Conservation (phyloP, 1,140 invertebrate genomes). For the Trichonephila clavipes region DNA sequence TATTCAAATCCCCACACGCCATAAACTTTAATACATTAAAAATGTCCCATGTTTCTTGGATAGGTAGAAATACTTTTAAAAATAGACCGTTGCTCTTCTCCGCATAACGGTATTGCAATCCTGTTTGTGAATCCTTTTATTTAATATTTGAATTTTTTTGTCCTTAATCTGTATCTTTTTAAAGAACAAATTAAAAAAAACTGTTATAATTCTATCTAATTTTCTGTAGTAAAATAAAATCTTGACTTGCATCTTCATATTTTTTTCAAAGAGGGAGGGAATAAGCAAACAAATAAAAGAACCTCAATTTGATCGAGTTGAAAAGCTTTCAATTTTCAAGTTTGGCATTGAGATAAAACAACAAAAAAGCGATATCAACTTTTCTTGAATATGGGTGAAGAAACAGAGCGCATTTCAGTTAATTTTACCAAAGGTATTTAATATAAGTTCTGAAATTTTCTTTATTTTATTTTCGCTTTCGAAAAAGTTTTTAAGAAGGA, state of each 20-base stretch:
- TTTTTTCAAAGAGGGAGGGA: not conserved
- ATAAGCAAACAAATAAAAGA: not conserved
- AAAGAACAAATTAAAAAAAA: not conserved
- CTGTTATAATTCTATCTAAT: not conserved
- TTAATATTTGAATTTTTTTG: too few species aligned
- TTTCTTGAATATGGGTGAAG: constrained; percentile 68
- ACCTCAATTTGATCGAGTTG: not conserved
- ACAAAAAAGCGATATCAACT: constrained; percentile 16
- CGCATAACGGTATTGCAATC: too few species aligned
- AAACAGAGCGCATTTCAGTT: constrained; percentile 49
- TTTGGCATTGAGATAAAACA: not conserved
- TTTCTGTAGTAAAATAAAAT: not conserved
- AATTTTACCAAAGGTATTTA: constrained; percentile 62
- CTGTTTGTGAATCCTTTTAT: too few species aligned
- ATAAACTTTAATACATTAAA: too few species aligned
- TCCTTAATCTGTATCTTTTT: too few species aligned
- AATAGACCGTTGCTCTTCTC: too few species aligned
- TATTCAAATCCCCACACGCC: too few species aligned
- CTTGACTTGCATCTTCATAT: not conserved
- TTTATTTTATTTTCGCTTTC: too few species aligned
- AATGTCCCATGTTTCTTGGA: too few species aligned
- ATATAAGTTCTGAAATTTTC: too few species aligned
- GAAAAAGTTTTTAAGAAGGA: too few species aligned
- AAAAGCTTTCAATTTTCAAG: not conserved
- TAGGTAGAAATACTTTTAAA: too few species aligned